Conservation (phyloP, 2,888 invertebrate species). For the Patella ulyssiponensis region DNA sequence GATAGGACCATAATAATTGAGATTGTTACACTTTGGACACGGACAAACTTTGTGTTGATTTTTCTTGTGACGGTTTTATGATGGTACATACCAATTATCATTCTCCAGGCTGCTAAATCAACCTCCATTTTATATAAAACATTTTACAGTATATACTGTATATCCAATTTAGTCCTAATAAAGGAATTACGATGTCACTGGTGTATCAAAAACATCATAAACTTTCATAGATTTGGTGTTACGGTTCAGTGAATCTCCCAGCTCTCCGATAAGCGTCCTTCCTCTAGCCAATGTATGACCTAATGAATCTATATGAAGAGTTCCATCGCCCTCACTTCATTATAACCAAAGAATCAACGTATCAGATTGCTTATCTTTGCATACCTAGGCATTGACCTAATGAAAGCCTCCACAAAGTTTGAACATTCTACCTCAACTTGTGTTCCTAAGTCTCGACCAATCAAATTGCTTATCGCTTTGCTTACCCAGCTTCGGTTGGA, state of each 20-base stretch:
- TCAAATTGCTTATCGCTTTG: accelerated
- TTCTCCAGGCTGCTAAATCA: not conserved
- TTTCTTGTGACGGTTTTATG: not conserved
- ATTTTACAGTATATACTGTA: not conserved
- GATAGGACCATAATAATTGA: not conserved
- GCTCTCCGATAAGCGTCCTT: not conserved
- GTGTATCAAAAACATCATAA: not conserved
- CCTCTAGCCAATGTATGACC: too few species aligned
- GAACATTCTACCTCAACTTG: too few species aligned
- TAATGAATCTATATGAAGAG: too few species aligned
- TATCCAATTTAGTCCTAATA: too few species aligned
- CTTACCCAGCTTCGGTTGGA: too few species aligned
- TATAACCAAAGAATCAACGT: too few species aligned
- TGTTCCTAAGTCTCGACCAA: too few species aligned
- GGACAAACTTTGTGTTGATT: not conserved
- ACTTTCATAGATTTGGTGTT: not conserved
- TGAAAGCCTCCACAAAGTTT: too few species aligned
- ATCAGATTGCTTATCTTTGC: too few species aligned
- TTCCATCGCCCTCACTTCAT: too few species aligned
- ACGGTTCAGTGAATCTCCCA: not conserved
- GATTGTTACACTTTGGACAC: not conserved
- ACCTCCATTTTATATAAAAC: not conserved
- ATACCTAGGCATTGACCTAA: too few species aligned
- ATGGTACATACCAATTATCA: not conserved
- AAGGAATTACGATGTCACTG: too few species aligned